Evolutionary conservation across 2,888 invertebrate species (phyloP), one percentile per base, ranked within the genome.

Genomic region (Stratiomys singularior): DNA sequence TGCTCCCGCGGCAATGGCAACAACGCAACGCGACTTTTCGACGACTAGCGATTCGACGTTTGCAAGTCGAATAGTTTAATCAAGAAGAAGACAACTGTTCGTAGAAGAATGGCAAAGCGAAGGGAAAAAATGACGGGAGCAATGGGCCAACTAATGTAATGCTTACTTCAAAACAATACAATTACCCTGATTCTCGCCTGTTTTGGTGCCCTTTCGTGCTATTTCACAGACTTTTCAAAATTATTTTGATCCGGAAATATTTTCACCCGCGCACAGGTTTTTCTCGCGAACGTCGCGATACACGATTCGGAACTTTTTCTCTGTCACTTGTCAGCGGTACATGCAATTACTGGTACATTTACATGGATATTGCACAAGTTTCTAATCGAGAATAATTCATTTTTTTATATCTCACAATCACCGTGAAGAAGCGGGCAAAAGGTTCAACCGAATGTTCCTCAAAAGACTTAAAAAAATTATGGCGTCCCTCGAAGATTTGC

Each of bases 401-500:
- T 25, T 13, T 15, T 60, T 25, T 11, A 21, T 4, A 21, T 7
- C 60, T 23, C 21, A 60, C 21, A 23, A 11, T 25, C 21, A 7
- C 25, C 11, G 13, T 23, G 11, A 25, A 11, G 13, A 11, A 18
- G 21, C 5, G 28, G 28, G 30, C 11, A 28, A n/a, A 27, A 27
- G n/a, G 37, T 64, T n/a, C 64, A 13, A 13, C 18, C 64, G 64
- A 64, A 64, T 64, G 64, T 64, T 64, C 15, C 64, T 52, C 5
- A 47, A 44, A 25, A 52, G 27, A 18, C 28, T 28, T n/a, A 52
- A 47, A 71, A 71, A 71, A 71, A 71, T 52, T 52, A 71, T 71
- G 71, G 71, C 71, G 71, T 71, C 71, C 71, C 27, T 52, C 21
- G 9, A 9, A 67, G 67, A 67, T 67, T 21, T 37, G 67, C 67